Evolutionary conservation across 64 coral and sea anemone species (phyloP).

Genomic region (Acropora yongei): DNA sequence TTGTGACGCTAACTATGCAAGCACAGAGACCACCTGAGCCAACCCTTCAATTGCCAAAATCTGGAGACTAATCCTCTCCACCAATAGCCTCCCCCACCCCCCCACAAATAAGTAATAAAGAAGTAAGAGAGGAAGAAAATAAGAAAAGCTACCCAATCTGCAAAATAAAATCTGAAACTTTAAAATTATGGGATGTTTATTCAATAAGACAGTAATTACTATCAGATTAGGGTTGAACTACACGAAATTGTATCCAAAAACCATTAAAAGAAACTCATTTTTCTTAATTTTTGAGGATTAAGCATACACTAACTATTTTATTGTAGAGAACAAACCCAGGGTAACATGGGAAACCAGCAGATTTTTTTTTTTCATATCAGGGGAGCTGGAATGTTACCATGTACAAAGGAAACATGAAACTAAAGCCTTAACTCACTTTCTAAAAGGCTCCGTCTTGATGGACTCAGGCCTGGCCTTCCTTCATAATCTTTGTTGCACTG

Average conservation of each 20-base stretch:
- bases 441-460: slow-evolving; percentile 10
- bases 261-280: not conserved
- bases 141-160: no score
- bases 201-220: not conserved
- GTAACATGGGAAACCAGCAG: slow-evolving; percentile 1
- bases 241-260: slow-evolving; percentile 5
- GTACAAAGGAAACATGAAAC: not conserved
- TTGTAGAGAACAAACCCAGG: not conserved
- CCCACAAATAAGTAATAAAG: no score
- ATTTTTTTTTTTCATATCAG: not conserved
- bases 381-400: slow-evolving; percentile 5
- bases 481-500: slow-evolving; percentile 44
- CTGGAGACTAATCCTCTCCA: not conserved
- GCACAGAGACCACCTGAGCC: not conserved
- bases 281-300: not conserved
- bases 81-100: no score
- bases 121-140: no score
- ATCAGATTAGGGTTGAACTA: not conserved
- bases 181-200: slow-evolving; percentile 10
- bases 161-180: not conserved
- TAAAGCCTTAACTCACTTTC: slow-evolving; percentile 38
- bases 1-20: not conserved
- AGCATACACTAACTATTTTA: not conserved
- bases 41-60: not conserved
- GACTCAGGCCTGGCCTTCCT: slow-evolving; percentile 22